Evolutionary conservation across 2,888 invertebrate species (phyloP).

Genomic region (Sussaba pulchella): DNA sequence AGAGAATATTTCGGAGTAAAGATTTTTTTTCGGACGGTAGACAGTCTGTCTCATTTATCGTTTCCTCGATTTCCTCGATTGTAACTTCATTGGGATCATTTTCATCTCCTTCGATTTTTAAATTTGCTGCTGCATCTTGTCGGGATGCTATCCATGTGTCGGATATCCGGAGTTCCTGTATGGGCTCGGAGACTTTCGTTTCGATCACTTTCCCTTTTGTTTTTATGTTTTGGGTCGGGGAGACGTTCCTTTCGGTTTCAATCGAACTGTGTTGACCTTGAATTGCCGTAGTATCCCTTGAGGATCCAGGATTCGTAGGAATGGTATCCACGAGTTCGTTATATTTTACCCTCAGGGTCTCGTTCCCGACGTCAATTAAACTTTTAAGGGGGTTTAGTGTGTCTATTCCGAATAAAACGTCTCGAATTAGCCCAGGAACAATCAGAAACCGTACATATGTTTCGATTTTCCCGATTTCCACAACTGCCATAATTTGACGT

Average conservation of each 20-base stretch:
- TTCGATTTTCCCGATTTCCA: background rate
- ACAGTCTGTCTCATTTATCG: background rate
- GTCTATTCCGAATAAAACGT: constrained; percentile 26
- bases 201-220: background rate
- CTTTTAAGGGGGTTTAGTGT: constrained; percentile 9
- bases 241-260: background rate
- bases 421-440: constrained; percentile 28
- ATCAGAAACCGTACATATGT: constrained; percentile 3
- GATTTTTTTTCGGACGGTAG: background rate
- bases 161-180: background rate
- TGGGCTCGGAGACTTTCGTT: background rate
- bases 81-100: background rate
- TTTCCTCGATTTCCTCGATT: background rate
- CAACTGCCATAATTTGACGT: constrained; percentile 1
- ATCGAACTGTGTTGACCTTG: background rate
- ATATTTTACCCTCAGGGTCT: background rate
- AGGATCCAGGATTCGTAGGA: background rate
- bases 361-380: constrained; percentile 4
- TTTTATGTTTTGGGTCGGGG: background rate
- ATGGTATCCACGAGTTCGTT: constrained; percentile 4
- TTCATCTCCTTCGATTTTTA: background rate
- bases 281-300: background rate
- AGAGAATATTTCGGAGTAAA: background rate
- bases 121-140: too few relatives aligned
- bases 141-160: too few relatives aligned